Evolutionary conservation across 2,888 invertebrate species (phyloP).

Genomic region (Creontiades dilutus): DNA sequence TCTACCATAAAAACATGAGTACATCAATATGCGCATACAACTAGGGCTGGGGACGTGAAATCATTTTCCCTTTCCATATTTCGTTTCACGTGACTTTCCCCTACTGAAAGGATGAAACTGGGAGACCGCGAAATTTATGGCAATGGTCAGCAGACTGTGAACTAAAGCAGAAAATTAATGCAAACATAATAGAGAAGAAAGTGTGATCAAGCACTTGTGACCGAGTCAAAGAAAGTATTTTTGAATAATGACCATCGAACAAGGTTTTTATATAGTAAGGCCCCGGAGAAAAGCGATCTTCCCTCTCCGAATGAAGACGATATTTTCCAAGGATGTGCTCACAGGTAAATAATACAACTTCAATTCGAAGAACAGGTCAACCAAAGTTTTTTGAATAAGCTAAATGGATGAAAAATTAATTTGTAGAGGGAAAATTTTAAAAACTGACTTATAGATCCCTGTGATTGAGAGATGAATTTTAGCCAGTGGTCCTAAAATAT

Average conservation of each 20-base stretch:
- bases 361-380: too few species aligned
- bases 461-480: too few species aligned
- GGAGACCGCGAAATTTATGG: constrained; percentile 12
- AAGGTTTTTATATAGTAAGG: not conserved
- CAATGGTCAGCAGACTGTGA: not conserved
- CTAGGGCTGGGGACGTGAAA: not conserved
- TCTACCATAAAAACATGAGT: too few species aligned
- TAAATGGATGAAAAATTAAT: too few species aligned
- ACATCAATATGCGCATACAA: not conserved
- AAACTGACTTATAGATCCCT: too few species aligned
- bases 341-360: too few species aligned
- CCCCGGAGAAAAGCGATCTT: too few species aligned
- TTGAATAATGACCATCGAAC: not conserved
- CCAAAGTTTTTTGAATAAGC: too few species aligned
- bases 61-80: constrained; percentile 9
- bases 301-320: too few species aligned
- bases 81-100: not conserved
- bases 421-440: too few species aligned
- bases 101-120: not conserved
- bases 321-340: too few species aligned
- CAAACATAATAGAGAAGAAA: constrained; percentile 24
- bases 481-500: too few species aligned
- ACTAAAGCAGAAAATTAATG: not conserved
- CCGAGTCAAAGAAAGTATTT: not conserved
- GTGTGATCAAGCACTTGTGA: not conserved